Evolutionary conservation across 2,888 invertebrate genomes (phyloP).

Genomic region (Drosophila conformis): DNA sequence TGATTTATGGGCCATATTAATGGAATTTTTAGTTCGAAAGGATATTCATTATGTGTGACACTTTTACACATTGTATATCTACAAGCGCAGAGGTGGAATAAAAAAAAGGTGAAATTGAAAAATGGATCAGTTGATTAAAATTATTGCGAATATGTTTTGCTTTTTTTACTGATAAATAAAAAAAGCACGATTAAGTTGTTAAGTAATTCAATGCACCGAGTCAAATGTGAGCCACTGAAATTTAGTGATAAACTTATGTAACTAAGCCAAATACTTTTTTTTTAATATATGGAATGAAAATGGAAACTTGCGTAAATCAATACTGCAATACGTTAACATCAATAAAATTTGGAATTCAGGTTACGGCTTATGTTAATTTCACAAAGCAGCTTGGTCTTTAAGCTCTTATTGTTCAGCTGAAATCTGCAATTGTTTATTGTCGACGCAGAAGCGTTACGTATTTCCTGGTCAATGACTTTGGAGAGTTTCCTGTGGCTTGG

Average conservation of each 20-base stretch:
- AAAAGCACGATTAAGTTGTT: not conserved
- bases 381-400: not conserved
- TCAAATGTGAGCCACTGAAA: not conserved
- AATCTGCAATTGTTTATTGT: slow-evolving; percentile 12
- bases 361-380: not conserved
- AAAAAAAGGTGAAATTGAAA: not conserved
- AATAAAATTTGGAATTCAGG: not conserved
- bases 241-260: not conserved
- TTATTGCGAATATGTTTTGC: not conserved
- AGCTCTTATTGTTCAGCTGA: not conserved
- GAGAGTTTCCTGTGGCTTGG: slow-evolving; percentile 2
- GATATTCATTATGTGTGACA: slow-evolving; percentile 4
- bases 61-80: not conserved
- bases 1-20: slow-evolving; percentile 1
- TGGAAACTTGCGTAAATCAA: not conserved
- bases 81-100: too few relatives aligned
- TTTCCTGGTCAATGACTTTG: slow-evolving; percentile 20
- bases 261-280: not conserved
- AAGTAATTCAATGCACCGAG: not conserved
- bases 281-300: not conserved
- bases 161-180: not conserved
- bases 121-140: not conserved
- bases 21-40: slow-evolving; percentile 13
- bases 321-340: not conserved
- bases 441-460: not conserved